phyloP scores from a whole-genome alignment of 2,797 vertebrate species.

The Ambastaia sidthimunki region DNA sequence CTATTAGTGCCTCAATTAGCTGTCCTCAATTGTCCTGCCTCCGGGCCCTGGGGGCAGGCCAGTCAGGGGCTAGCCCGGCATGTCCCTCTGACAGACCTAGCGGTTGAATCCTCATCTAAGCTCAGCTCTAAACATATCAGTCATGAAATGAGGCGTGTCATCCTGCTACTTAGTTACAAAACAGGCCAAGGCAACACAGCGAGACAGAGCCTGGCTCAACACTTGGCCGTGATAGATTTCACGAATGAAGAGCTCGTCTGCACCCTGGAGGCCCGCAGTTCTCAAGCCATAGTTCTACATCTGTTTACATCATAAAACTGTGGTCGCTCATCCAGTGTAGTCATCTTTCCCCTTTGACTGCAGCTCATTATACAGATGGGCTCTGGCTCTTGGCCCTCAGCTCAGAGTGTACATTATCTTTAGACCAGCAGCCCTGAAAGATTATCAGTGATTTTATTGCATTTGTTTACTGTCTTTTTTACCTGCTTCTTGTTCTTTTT shows the following conservation, averaged over 20 bases:
- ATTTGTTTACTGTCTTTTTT: constrained; percentile 9
- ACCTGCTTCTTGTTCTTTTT: constrained; percentile 4
- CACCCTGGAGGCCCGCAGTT: constrained; percentile 38
- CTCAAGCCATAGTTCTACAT: constrained; percentile 46
- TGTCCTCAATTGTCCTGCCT: constrained; percentile 11
- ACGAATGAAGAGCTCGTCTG: constrained; percentile 44
- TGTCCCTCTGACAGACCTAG: constrained; percentile 7
- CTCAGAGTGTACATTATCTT: constrained; percentile 37
- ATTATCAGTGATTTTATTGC: constrained; percentile 11
- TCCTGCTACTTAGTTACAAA: constrained; percentile 57
- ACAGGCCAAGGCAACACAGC: constrained; percentile 30
- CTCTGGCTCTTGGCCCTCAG: constrained; percentile 13
- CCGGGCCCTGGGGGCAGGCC: not conserved
- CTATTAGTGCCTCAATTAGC: constrained; percentile 28
- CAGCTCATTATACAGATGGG: constrained; percentile 31
- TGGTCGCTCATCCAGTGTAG: constrained; percentile 14
- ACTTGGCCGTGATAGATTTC: constrained; percentile 48
- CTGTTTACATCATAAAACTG: constrained; percentile 55
- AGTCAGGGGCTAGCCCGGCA: not conserved
- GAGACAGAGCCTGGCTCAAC: constrained; percentile 35
- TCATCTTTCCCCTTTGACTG: constrained; percentile 38
- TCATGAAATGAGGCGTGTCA: constrained; percentile 53
- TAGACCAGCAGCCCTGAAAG: constrained; percentile 30
- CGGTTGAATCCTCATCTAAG: constrained; percentile 43
- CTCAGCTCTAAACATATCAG: constrained; percentile 40